Base-by-base conservation (phyloP, 2,888 invertebrate species). In the Drosophila prostipennis region DNA sequence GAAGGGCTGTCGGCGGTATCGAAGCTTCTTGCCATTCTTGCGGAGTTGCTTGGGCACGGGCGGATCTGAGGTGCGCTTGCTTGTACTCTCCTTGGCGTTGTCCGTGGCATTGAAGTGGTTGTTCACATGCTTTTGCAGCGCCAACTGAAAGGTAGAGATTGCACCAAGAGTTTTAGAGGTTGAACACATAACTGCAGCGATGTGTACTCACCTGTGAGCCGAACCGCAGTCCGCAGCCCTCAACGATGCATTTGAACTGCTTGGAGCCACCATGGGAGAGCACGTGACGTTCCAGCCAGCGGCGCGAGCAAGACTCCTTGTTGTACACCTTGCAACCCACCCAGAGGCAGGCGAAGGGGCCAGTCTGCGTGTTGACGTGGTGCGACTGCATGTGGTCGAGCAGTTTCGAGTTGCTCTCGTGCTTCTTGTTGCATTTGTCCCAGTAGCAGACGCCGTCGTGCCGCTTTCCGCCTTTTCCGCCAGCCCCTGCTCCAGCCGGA, bases 241-340 rank as follows among this genome's bases (percentile, higher is more conserved):
- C 98, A 82, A 99, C 97, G 91, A 98, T 98, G 93, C 98, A 99
- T 89, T 96, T 95, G 93, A 97, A 98, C 26, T 98, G 98, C 91
- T 98, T 98, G 92, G 96, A 97, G 46, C 97, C 97, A 63, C 96
- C 96, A 92, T 98, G 98, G 0, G 96, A 96, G 52, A 98, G 93
- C 46, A 98, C 96, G 92, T 98, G 98, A 49, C 98, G 94, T 91
- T 98, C 98, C 78, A 98, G 93, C 98, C 98, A 99, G 60, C 97
- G 95, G 59, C 97, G 94, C 6, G 98, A 98, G 90, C 98, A 98
- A 8, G 98, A 98, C 37, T 96, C 96, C 91, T 96, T 96, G 78
- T 97, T 96, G 90, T 96, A 98, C 43, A 98, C 98, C 92, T 98
- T 98, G 93, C 98, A 98, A 54, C 96, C 97, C 84, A 95, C 94